Conservation (phyloP, 2,888 invertebrate species). For the Fissipunctia ypsillon region DNA sequence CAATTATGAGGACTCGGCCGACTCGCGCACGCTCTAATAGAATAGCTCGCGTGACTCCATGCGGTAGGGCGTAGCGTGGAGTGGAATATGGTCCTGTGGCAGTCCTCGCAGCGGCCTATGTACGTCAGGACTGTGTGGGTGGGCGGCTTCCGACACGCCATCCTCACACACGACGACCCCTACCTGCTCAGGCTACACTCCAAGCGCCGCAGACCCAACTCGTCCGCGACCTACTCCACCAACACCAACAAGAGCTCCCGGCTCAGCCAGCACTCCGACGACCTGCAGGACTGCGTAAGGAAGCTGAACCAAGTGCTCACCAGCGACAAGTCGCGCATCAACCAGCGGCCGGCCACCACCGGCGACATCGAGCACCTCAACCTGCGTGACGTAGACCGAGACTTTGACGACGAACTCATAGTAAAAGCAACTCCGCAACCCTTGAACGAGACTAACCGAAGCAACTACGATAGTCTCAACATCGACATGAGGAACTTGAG, state of each 20-base stretch:
- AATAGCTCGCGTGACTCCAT: slow-evolving; percentile 78
- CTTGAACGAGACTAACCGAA: slow-evolving; percentile 74
- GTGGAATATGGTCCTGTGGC: slow-evolving; percentile 91
- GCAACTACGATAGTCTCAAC: slow-evolving; percentile 70
- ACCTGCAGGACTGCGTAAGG: slow-evolving; percentile 74
- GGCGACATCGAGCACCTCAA: slow-evolving; percentile 80
- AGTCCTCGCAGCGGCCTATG: slow-evolving; percentile 91
- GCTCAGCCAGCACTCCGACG: slow-evolving; percentile 76
- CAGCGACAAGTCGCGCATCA: slow-evolving; percentile 76
- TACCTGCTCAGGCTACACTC: slow-evolving; percentile 76
- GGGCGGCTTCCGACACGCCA: slow-evolving; percentile 93
- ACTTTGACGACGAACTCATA: slow-evolving; percentile 79
- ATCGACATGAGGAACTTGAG: slow-evolving; percentile 81
- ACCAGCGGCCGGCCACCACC: slow-evolving; percentile 70
- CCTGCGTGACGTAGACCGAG: slow-evolving; percentile 78
- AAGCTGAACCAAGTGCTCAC: slow-evolving; percentile 82
- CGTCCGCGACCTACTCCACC: slow-evolving; percentile 76
- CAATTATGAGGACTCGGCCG: slow-evolving; percentile 80
- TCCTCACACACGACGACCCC: slow-evolving; percentile 92
- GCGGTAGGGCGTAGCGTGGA: slow-evolving; percentile 62
- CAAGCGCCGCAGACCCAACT: slow-evolving; percentile 80
- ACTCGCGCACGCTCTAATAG: slow-evolving; percentile 72
- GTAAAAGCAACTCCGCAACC: slow-evolving; percentile 78
- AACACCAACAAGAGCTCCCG: slow-evolving; percentile 72
- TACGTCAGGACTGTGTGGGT: slow-evolving; percentile 93